Evolutionary conservation across 2,888 invertebrate species (phyloP), one percentile per base, ranked within the genome.

Genomic region (Drepana falcataria): DNA sequence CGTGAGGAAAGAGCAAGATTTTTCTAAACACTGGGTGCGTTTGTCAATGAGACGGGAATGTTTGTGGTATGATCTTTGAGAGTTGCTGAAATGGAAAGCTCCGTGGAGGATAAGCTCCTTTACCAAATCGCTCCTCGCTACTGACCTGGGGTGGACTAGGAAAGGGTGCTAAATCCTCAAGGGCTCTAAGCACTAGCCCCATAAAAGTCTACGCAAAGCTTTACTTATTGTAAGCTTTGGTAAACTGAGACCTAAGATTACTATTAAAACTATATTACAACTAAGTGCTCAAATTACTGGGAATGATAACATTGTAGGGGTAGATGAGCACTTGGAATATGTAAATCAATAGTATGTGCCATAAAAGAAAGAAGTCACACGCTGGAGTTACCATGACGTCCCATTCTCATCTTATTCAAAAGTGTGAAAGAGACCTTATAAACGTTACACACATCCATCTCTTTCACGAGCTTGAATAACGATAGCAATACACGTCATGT

Each of bases 161-260:
- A 69, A 65, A 61, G 73, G 73, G 21, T 21, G 21, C 21, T 21
- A 21, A 21, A 21, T 21, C 21, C 21, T 21, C 76, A 81, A 81
- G 81, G 83, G 70, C 71, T 80, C 83, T 85, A 87, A 76, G 82
- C 81, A 71, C 71, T 60, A 64, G 69, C 80, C 75, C 82, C 75
- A 73, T 80, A 74, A 66, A 70, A 72, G 69, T 76, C 85, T 88
- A 88, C 80, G 81, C 81, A 83, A 88, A 87, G 86, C 87, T 84
- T 85, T 75, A 81, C 77, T 79, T 75, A 69, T 72, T 71, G 63
- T 66, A 60, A 55, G 58, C 48, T 59, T 60, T 60, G 55, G 61
- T 61, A 60, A 49, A 65, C 76, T 74, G 75, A 52, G 56, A 59
- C 60, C 55, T 61, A 59, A 49, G 47, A 56, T 21, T 54, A 54